phyloP scores from a whole-genome alignment of 2,113 vertebrate genomes.

The Patagioenas fasciata region DNA sequence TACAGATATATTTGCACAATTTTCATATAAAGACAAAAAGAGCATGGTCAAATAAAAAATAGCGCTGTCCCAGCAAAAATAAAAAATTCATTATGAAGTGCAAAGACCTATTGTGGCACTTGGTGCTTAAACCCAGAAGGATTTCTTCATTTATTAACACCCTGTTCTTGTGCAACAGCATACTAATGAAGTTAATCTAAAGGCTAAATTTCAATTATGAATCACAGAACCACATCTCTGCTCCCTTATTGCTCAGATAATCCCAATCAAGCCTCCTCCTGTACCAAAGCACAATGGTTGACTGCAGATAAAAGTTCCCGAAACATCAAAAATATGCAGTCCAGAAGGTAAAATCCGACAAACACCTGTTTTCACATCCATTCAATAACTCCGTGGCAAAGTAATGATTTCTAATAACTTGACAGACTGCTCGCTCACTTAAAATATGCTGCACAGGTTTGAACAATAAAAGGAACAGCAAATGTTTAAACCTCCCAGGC shows the following conservation, averaged over 20 bases:
- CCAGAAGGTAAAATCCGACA: conserved; percentile 35
- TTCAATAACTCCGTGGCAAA: conserved; percentile 37
- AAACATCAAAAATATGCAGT: conserved; percentile 43
- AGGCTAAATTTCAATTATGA: conserved; percentile 75
- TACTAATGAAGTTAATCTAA: conserved; percentile 75
- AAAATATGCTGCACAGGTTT: conserved; percentile 20
- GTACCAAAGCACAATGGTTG: not conserved
- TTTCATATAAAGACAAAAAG: not conserved
- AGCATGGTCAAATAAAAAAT: not conserved
- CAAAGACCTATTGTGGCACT: conserved; percentile 32
- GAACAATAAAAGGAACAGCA: conserved; percentile 58
- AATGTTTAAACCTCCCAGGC: conserved; percentile 64
- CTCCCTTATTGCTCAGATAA: conserved; percentile 60
- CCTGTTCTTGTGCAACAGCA: conserved; percentile 57
- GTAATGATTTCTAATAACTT: conserved; percentile 49
- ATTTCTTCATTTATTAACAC: conserved; percentile 74
- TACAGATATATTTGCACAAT: not conserved
- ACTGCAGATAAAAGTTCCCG: conserved; percentile 26
- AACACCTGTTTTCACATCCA: conserved; percentile 56
- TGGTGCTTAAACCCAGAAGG: conserved; percentile 52
- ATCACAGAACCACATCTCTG: conserved; percentile 61
- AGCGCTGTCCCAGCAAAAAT: conserved; percentile 34
- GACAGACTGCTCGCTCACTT: conserved; percentile 43
- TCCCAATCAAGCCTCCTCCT: conserved; percentile 8
- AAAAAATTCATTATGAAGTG: conserved; percentile 4